Conservation (phyloP, 2,888 invertebrate species). For the Ennomos fuscantarius region DNA sequence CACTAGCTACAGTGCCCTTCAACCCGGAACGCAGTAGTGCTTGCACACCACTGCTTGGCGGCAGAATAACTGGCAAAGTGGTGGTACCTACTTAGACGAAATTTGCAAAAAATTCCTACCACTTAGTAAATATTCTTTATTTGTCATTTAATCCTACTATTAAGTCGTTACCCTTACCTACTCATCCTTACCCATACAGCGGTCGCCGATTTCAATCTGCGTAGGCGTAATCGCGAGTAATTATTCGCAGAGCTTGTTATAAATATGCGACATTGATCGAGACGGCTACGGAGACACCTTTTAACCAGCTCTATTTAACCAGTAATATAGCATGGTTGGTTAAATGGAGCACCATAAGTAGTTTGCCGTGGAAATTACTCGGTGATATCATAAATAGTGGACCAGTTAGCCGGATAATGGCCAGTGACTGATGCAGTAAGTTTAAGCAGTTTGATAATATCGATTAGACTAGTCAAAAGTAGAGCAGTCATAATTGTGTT, state of each 20-base stretch:
- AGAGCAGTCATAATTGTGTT: no score
- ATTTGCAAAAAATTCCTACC: no score
- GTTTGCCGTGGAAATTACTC: background rate
- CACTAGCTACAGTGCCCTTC: no score
- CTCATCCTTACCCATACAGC: background rate
- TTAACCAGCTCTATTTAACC: no score
- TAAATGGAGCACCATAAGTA: slow-evolving; percentile 16
- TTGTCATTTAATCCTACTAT: no score
- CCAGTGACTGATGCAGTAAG: background rate
- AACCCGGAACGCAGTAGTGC: no score
- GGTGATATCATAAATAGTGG: background rate
- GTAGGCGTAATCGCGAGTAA: slow-evolving; percentile 26
- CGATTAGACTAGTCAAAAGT: no score
- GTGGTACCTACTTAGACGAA: no score
- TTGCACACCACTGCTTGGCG: no score
- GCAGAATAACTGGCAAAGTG: no score
- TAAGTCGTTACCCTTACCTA: no score
- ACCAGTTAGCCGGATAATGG: background rate
- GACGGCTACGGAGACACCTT: slow-evolving; percentile 12
- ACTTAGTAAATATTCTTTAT: no score
- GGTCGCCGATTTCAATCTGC: slow-evolving; percentile 8
- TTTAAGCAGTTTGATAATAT: background rate
- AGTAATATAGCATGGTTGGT: background rate
- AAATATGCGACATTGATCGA: slow-evolving; percentile 18
- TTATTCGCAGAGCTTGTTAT: slow-evolving; percentile 23